Percentiles rank a stretch among this genome's conserved stretches.
Conservation (phyloP, 30 jellyfish, hydroid and myxozoan species). For the Morbakka virulenta region DNA sequence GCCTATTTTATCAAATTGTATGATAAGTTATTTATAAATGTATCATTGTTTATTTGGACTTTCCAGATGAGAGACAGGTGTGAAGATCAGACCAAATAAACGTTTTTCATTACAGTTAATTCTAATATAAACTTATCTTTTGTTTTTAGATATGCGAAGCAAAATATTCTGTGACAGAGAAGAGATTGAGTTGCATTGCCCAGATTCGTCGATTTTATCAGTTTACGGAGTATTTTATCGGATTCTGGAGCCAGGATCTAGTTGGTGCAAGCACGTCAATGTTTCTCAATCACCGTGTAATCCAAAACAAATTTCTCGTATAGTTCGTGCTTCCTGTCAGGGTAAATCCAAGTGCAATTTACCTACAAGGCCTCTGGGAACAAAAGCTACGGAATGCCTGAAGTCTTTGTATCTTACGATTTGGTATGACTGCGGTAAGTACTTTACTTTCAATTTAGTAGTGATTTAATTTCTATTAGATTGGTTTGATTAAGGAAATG, state of each 20-base stretch:
- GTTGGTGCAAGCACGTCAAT: neutral
- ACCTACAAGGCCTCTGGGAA: neutral
- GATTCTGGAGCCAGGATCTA: neutral
- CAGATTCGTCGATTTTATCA: neutral
- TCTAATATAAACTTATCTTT: too few species aligned
- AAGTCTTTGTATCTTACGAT: conserved; percentile 23
- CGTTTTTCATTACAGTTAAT: too few species aligned
- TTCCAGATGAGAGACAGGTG: too few species aligned
- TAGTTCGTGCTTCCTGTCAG: neutral
- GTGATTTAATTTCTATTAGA: too few species aligned
- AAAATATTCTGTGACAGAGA: neutral
- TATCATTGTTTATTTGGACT: too few species aligned
- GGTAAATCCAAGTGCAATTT: neutral
- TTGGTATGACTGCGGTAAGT: conserved; percentile 64
- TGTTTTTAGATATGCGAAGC: neutral
- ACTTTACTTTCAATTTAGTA: neutral
- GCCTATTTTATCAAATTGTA: too few species aligned
- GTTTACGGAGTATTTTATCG: neutral
- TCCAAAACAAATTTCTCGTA: neutral
- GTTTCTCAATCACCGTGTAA: neutral
- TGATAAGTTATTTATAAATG: too few species aligned
- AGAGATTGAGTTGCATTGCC: neutral
- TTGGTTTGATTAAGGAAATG: too few species aligned
- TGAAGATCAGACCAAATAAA: too few species aligned
- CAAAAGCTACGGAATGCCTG: conserved; percentile 4